These are phyloP conservation scores for Crossocerus cetratus DNA, from an alignment of 2,888 invertebrate species.

Conservation along the genomic window DNA sequence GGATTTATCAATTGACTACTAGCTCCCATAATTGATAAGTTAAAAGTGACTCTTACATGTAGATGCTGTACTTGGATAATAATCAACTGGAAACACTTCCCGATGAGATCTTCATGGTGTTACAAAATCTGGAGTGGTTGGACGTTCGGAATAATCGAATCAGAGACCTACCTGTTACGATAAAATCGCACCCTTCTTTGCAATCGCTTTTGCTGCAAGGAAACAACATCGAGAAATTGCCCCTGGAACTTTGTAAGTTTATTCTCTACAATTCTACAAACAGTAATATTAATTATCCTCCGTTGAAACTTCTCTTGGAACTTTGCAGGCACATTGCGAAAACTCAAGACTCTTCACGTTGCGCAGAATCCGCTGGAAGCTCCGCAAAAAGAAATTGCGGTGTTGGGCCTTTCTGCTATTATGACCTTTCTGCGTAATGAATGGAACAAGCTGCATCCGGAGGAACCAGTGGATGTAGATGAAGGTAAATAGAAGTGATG, in stretches of 20 bases:
- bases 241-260: slow-evolving; percentile 80
- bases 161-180: slow-evolving; percentile 78
- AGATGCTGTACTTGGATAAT: slow-evolving; percentile 80
- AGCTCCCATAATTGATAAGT: not conserved
- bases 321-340: slow-evolving; percentile 77
- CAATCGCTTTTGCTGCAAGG: slow-evolving; percentile 83
- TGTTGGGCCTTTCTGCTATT: slow-evolving; percentile 77
- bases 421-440: slow-evolving; percentile 75
- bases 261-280: not conserved
- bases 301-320: slow-evolving; percentile 2
- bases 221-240: slow-evolving; percentile 80
- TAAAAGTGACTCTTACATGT: slow-evolving; percentile 8
- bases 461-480: slow-evolving; percentile 52
- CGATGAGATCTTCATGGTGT: slow-evolving; percentile 79
- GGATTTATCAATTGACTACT: too few species aligned
- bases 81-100: slow-evolving; percentile 80
- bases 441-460: slow-evolving; percentile 71
- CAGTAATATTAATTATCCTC: not conserved
- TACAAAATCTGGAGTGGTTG: slow-evolving; percentile 81
- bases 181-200: slow-evolving; percentile 80
- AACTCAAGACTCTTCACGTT: slow-evolving; percentile 81
- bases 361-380: slow-evolving; percentile 81
- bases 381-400: slow-evolving; percentile 80
- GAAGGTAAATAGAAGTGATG: slow-evolving; percentile 29
- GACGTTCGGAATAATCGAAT: slow-evolving; percentile 83